Base-by-base conservation (phyloP, 1,140 invertebrate genomes). In the Brachystomella parvula region DNA sequence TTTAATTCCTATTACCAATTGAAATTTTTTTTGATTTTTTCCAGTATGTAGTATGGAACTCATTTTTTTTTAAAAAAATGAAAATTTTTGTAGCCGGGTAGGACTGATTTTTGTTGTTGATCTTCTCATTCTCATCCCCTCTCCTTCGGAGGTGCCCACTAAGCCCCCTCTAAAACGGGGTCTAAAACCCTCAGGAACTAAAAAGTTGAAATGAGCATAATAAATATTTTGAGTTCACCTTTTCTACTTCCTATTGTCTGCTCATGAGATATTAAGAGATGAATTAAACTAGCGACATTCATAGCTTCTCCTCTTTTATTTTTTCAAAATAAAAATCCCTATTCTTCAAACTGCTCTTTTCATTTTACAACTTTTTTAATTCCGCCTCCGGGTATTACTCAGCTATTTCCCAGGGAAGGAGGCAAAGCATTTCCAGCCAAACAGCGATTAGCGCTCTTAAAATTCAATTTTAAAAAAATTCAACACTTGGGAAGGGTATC, bases 1-100 rank as follows among this genome's bases (percentile, higher is more conserved):
- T 53, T 53, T 53, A 53, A 53, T 17, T 53, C 49, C 49, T 24
- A 53, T 53, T 53, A 53, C 49, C 49, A 53, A 17, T 53, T 53
- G 12, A 53, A 3, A 3, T 6, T 19, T 53, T 53, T 53, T 53
- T 53, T 17, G 24, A 15, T 53, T 53, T 53, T n/a, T n/a, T n/a
- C n/a, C n/a, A n/a, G n/a, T n/a, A n/a, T n/a, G n/a, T n/a, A n/a
- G n/a, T n/a, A n/a, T n/a, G n/a, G 24, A 53, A 53, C 3, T 19
- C 49, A 53, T 24, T 53, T 9, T 9, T 26, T 9, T 17, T 17
- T 17, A 53, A 53, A 17, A 6, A 17, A 24, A 53, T 19, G 24
- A 6, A 6, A 24, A 53, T 26, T 53, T 53, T 53, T 53, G n/a
- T n/a, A n/a, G n/a, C n/a, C n/a, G n/a, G n/a, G 9, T n/a, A 44